Percentiles rank a stretch among this genome's conserved stretches.
phyloP scores from a whole-genome alignment of 2,113 vertebrate species.

The Chloropsis cyanopogon region DNA sequence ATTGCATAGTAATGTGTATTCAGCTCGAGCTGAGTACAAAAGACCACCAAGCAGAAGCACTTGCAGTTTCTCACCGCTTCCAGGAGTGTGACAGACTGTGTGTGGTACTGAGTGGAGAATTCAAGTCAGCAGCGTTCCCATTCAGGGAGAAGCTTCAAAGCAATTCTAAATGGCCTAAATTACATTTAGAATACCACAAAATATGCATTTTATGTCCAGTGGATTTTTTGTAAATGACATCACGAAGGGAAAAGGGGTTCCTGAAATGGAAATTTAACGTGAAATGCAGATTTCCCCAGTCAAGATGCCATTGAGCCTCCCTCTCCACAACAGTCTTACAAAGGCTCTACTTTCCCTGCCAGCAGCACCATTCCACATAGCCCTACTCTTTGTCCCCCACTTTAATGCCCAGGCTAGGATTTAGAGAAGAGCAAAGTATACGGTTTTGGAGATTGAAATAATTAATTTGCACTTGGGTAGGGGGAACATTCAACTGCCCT shows the following conservation, averaged over 20 bases:
- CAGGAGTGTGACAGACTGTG: background rate
- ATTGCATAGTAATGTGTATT: background rate
- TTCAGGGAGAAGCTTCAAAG: background rate
- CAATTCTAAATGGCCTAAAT: background rate
- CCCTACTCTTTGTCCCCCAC: background rate
- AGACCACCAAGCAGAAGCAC: background rate
- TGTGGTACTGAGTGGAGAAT: background rate
- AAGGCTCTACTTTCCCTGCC: background rate
- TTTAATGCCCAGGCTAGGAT: background rate
- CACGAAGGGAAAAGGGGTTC: background rate
- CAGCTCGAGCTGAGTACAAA: background rate
- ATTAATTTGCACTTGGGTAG: background rate
- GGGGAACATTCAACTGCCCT: background rate
- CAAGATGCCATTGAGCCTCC: background rate
- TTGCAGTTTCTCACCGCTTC: background rate
- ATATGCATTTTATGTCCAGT: background rate
- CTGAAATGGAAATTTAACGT: background rate
- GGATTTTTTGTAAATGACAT: background rate
- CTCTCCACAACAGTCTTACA: background rate
- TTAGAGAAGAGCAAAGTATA: background rate
- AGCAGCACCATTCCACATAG: background rate
- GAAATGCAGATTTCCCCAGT: background rate
- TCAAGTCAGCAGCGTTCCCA: background rate
- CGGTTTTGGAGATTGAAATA: background rate
- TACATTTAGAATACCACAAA: background rate